Evolutionary conservation across 2,797 vertebrate species (phyloP).

Genomic region (Phalanger gymnotis): DNA sequence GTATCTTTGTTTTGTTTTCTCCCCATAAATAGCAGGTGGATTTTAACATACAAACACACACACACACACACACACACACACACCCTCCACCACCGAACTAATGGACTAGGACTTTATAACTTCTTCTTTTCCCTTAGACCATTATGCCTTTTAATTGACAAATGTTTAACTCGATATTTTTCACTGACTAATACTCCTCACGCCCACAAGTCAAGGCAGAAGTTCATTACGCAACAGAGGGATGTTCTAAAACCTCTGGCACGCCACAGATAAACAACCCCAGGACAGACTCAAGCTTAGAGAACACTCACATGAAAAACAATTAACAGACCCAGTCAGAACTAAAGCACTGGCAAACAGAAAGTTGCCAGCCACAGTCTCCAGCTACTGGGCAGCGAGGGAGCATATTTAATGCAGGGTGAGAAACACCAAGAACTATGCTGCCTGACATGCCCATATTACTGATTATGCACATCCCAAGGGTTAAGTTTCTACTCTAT

Average conservation of each 20-base stretch:
- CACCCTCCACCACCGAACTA: constrained; percentile 54
- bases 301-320: constrained; percentile 62
- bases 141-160: constrained; percentile 73
- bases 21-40: constrained; percentile 42
- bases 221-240: constrained; percentile 76
- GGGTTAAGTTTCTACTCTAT: constrained; percentile 9
- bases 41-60: constrained; percentile 26
- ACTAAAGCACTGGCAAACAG: not conserved
- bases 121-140: constrained; percentile 70
- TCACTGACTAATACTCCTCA: constrained; percentile 75
- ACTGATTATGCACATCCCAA: constrained; percentile 55
- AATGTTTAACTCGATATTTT: constrained; percentile 69
- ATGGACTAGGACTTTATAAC: constrained; percentile 63
- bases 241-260: constrained; percentile 76
- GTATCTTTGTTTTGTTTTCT: constrained; percentile 6
- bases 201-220: constrained; percentile 75
- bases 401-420: constrained; percentile 45
- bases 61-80: constrained; percentile 40
- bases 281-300: constrained; percentile 62
- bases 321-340: constrained; percentile 57
- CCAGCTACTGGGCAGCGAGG: not conserved
- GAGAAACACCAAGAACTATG: constrained; percentile 34
- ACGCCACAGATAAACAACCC: constrained; percentile 72
- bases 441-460: constrained; percentile 49
- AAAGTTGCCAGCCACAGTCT: not conserved